A percentile compares a stretch with the other conserved stretches of the same genome.
Conservation (phyloP, 2,113 vertebrate species). For the Megaleporinus macrocephalus region DNA sequence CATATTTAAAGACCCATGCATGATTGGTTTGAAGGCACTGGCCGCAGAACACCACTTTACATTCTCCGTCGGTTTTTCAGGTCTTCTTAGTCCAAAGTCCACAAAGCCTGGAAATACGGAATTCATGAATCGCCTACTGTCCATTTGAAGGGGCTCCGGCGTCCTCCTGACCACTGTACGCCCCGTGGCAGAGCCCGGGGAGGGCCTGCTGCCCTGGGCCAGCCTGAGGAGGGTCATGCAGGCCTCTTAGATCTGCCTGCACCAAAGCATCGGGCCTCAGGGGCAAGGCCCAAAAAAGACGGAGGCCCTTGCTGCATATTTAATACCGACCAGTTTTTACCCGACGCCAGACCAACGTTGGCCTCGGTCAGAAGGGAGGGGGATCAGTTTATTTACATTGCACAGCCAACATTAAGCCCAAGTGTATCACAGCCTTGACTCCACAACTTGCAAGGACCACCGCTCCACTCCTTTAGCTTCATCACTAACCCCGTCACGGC, state of each 20-base stretch:
- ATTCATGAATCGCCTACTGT: constrained; percentile 51
- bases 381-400: background rate
- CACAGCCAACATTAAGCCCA: background rate
- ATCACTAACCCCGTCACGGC: too few relatives aligned
- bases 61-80: constrained; percentile 11
- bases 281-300: background rate
- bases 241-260: constrained; percentile 22
- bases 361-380: constrained; percentile 14
- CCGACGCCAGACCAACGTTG: constrained; percentile 17
- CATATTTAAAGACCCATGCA: too few relatives aligned
- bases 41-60: constrained; percentile 14
- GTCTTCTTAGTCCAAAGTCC: constrained; percentile 9
- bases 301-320: constrained; percentile 28
- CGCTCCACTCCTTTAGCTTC: too few relatives aligned
- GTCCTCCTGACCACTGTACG: constrained; percentile 39
- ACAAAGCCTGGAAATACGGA: constrained; percentile 50
- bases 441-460: too few relatives aligned
- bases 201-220: constrained; percentile 37
- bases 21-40: background rate
- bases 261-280: constrained; percentile 8
- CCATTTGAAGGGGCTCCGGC: constrained; percentile 31
- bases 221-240: constrained; percentile 37
- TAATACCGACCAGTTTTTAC: constrained; percentile 27
- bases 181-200: constrained; percentile 33
- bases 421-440: background rate